Evolutionary conservation across 1,140 invertebrate genomes (phyloP), one percentile per base, ranked within the genome.

Genomic region (Bactericera cockerelli): DNA sequence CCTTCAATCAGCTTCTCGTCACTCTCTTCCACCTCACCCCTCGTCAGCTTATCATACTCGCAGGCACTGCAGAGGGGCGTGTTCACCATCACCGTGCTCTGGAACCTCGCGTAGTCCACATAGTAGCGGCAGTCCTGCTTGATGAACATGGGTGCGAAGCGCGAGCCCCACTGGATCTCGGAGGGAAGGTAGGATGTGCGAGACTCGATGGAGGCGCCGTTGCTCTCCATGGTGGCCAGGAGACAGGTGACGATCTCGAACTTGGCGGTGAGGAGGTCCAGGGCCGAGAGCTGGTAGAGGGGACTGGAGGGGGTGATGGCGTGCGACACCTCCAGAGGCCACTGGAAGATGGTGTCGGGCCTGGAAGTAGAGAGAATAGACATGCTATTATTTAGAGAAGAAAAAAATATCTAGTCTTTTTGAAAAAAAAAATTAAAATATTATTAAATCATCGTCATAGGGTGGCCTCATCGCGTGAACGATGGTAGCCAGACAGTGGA

Each of bases 101-200:
- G 88, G 73, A 98, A 98, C 62, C 89, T 80, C 8, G 82, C 87
- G 69, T 96, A 97, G 72, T 98, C 90, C 26, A 97, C 89, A 65
- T 90, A 82, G 70, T 94, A 97, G 31, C 87, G 87, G 2, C n/a
- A 49, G n/a, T 49, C 42, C n/a, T n/a, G 3, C 22, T 49, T 49
- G 22, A 16, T 22, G 36, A 98, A 88, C 64, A 97, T 79, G 39
- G 81, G 81, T 61, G 79, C 79, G 67, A 91, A 91, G 10, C 84
- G 72, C 68, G 89, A 82, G 2, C 89, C 89, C 88, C 89, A 93
- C 22, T 85, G 75, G 25, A 93, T 86, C 71, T 93, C 89, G 22
- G 77, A 79, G 10, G 86, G 84, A 13, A 90, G 68, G 70, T 89
- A 93, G 0, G 87, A 91, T 0, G 87, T 87, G 4, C 84, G 70